Conservation (phyloP, 1,140 invertebrate genomes). For the Dicyema japonicum region DNA sequence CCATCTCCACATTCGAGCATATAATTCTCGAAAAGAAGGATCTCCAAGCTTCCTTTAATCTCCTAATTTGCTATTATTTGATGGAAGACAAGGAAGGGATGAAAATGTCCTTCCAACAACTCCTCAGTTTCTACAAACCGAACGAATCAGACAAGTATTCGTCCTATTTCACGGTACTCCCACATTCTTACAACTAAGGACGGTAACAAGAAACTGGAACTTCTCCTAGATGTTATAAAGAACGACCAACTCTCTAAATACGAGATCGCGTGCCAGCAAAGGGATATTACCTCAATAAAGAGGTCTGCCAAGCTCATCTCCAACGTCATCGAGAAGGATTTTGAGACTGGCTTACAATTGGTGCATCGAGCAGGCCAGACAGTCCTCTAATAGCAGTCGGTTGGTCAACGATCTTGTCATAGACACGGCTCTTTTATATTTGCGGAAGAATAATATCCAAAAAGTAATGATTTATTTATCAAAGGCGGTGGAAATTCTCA, state of each 20-base stretch:
- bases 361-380: slow-evolving; percentile 31
- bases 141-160: slow-evolving; percentile 46
- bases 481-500: slow-evolving; percentile 41
- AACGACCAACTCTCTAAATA: slow-evolving; percentile 40
- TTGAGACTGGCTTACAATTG: slow-evolving; percentile 35
- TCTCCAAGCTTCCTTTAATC: slow-evolving; percentile 50
- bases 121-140: slow-evolving; percentile 50
- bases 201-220: slow-evolving; percentile 34
- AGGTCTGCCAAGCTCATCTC: slow-evolving; percentile 64
- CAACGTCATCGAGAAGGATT: slow-evolving; percentile 39
- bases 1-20: slow-evolving; percentile 73
- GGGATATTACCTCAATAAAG: slow-evolving; percentile 48
- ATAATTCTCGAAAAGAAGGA: slow-evolving; percentile 75
- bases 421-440: slow-evolving; percentile 55
- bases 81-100: slow-evolving; percentile 67
- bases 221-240: slow-evolving; percentile 40
- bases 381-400: slow-evolving; percentile 22
- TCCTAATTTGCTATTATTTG: slow-evolving; percentile 63
- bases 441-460: slow-evolving; percentile 45
- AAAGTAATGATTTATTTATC: slow-evolving; percentile 16
- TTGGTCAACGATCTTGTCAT: slow-evolving; percentile 56
- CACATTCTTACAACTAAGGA: slow-evolving; percentile 9
- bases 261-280: slow-evolving; percentile 29
- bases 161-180: slow-evolving; percentile 12
- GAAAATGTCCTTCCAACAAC: slow-evolving; percentile 52